Conservation (phyloP, 2,113 vertebrate genomes). For the Chrysochloris asiatica region DNA sequence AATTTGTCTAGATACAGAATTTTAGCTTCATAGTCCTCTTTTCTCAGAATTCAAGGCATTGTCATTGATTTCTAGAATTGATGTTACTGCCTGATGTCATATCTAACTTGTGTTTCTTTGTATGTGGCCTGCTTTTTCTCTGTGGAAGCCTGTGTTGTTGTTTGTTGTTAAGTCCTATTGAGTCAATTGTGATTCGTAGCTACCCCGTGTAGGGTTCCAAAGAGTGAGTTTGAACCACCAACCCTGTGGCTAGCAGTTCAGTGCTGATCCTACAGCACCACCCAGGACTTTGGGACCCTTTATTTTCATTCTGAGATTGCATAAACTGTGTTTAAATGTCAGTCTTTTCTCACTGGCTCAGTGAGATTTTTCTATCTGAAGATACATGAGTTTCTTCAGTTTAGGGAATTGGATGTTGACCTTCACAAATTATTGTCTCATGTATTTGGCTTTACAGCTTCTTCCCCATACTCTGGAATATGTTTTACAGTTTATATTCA, state of each 20-base stretch:
- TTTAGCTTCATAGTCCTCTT: neutral
- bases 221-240: no score
- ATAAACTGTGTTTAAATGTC: neutral
- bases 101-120: neutral
- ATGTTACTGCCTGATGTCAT: neutral
- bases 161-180: no score
- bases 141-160: neutral
- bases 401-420: neutral
- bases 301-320: slow-evolving; percentile 9
- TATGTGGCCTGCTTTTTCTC: neutral
- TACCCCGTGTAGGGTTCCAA: no score
- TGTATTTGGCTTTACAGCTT: neutral
- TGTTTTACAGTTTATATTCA: neutral
- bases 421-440: neutral
- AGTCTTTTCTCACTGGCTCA: neutral
- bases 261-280: no score
- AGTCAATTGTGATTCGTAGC: no score
- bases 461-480: neutral
- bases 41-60: neutral
- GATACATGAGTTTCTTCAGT: neutral
- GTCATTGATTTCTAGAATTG: neutral
- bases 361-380: neutral
- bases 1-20: neutral
- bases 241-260: no score
- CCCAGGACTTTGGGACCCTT: slow-evolving; percentile 25